Base-by-base conservation (phyloP, 30 jellyfish, hydroid and myxozoan genomes). In the Nemopilema nomurai region DNA sequence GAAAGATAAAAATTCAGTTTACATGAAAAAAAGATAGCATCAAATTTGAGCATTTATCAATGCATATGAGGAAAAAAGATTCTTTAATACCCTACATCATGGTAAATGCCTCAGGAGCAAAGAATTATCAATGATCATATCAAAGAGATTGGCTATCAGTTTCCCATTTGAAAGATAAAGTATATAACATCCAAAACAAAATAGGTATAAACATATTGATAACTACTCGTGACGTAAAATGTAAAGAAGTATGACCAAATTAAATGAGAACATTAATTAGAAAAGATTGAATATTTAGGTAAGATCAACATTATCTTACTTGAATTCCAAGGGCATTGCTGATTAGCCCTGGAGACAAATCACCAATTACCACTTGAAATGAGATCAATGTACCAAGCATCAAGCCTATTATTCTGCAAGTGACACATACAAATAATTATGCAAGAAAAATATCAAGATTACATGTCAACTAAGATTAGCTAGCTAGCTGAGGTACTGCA, bases 351-450 rank as follows among this genome's bases (percentile, higher is more conserved):
- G 99, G 99, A 26, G 99, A 90, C 9, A 95, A 86, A 53, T 95
- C 99, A 65, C 99, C 99, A 71, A 95, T 87, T 6, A 95, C 99
- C 33, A 95, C 97, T 95, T 95, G 99, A 69, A 89, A 95, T 71
- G 99, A 96, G 18, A 95, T 83, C 71, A 95, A 79, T 27, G 97
- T 95, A 13, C 99, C 99, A 41, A 90, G 86, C 85, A 95, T 83
- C 76, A 95, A 68, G 26, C 96, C 97, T 27, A 95, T 95, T 31
- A 92, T 90, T 27, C 99, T 95, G 74, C 31, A 82, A 50, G 57
- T 41, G 13, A 41, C 13, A 41, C 13, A 3, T 41, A 13, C 57
- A 41, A 41, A 41, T 41, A 41, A 41, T 41, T 41, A 41, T 41
- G 13, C 9, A 41, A 41, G 57, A 41, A 41, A 41, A 41, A 41